Evolutionary conservation across 2,888 invertebrate genomes (phyloP).

Genomic region (Callimorpha dominula): DNA sequence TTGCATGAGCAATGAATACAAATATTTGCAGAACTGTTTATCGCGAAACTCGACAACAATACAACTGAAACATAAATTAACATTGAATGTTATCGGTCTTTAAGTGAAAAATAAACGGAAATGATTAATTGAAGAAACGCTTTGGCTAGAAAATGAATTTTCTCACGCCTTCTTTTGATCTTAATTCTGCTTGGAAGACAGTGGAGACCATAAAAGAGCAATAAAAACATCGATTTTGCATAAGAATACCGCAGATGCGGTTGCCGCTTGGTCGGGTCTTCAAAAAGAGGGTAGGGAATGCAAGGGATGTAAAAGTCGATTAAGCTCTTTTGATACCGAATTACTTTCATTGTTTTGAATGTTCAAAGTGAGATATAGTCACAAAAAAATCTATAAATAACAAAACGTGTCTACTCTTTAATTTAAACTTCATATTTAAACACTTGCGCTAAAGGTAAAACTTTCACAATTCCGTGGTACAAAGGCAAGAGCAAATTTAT

Average conservation of each 20-base stretch:
- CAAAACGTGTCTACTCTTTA: too few relatives aligned
- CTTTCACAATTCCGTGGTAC: too few relatives aligned
- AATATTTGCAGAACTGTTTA: slow-evolving; percentile 7
- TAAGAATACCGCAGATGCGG: slow-evolving; percentile 66
- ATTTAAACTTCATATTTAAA: too few relatives aligned
- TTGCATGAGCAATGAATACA: background rate
- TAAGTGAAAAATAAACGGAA: slow-evolving; percentile 68
- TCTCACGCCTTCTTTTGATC: slow-evolving; percentile 66
- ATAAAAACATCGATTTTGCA: slow-evolving; percentile 76
- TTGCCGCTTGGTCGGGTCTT: slow-evolving; percentile 43
- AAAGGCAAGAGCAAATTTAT: too few relatives aligned
- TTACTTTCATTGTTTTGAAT: slow-evolving; percentile 43
- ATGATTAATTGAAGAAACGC: slow-evolving; percentile 73
- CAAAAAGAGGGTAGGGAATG: slow-evolving; percentile 39
- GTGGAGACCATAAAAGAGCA: slow-evolving; percentile 66
- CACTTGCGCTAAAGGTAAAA: too few relatives aligned
- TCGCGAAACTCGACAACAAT: slow-evolving; percentile 12
- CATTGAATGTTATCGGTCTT: slow-evolving; percentile 58
- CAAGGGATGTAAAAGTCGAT: slow-evolving; percentile 36
- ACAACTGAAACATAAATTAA: slow-evolving; percentile 28
- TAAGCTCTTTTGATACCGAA: slow-evolving; percentile 42
- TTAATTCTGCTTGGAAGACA: slow-evolving; percentile 69
- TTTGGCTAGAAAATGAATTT: slow-evolving; percentile 70
- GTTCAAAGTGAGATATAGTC: slow-evolving; percentile 12
- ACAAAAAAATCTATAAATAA: background rate